These are phyloP conservation scores for Drosophila tanythrix DNA, from an alignment of 2,888 invertebrate genomes.

Conservation along the genomic window DNA sequence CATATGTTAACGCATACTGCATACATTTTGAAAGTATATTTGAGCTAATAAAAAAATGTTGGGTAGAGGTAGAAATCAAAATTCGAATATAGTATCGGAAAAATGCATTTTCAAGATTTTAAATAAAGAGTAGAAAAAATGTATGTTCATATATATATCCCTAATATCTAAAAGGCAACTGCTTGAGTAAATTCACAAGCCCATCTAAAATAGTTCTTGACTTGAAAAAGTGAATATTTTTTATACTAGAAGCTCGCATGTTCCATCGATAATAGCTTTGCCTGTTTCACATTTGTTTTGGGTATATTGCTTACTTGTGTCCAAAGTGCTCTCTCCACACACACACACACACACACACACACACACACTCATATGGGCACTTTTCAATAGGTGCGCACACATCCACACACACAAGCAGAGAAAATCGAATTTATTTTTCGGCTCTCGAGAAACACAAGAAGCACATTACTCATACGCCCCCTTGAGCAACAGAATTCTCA, in stretches of 20 bases:
- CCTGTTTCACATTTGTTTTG: background rate
- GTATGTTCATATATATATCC: background rate
- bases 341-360: background rate
- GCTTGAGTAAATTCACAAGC: background rate
- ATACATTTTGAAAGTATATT: too few species aligned
- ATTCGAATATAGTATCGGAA: background rate
- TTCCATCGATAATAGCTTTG: background rate
- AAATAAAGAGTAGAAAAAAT: background rate
- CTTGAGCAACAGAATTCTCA: slow-evolving; percentile 48
- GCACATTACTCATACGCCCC: slow-evolving; percentile 75
- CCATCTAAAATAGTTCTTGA: background rate
- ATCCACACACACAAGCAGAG: background rate
- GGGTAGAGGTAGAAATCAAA: too few species aligned
- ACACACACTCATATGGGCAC: too few species aligned
- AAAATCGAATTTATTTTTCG: slow-evolving; percentile 31
- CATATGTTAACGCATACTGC: too few species aligned
- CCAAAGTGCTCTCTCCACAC: background rate
- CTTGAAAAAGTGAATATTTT: background rate
- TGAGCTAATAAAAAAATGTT: too few species aligned
- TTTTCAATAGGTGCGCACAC: slow-evolving; percentile 7
- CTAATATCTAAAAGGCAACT: background rate
- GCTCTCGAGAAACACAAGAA: slow-evolving; percentile 46
- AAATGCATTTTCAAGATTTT: background rate
- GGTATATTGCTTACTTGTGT: background rate
- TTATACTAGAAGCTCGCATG: background rate